Evolutionary conservation across 1,140 invertebrate species (phyloP), one percentile per base, ranked within the genome.

Genomic region (Mycetomoellerius zeteki): DNA sequence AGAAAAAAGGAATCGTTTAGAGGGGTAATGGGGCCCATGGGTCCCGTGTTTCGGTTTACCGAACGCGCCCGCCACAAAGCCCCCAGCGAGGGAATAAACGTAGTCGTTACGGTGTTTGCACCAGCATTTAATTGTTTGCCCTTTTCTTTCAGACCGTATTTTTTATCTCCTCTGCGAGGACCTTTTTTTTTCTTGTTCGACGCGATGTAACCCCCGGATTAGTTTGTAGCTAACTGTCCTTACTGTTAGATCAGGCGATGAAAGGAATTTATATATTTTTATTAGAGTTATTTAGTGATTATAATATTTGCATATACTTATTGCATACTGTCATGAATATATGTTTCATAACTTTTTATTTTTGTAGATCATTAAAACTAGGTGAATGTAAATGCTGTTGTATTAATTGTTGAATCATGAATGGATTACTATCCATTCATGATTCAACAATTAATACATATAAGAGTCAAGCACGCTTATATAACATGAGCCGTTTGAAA

Each of bases 1-100:
- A 65, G 50, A 69, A 85, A 71, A 78, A 89, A 88, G 73, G 69
- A 86, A 80, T 86, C 81, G 82, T 88, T 89, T 89, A 89, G 75
- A 69, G 58, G 64, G 82, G 86, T 88, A 87, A 88, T 80, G 58
- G 86, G 62, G 77, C 76, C 77, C 54, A 69, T 21, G 65, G 77
- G 30, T 52, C 84, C 50, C 52, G 58, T 52, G 85, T 54, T 67
- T 86, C 78, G 69, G 75, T 81, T 89, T 89, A 89, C 85, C 89
- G 82, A 85, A 89, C 60, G 62, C 81, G 37, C 64, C 72, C 52
- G 69, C 64, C 54, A 89, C 87, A 89, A 89, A 85, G 71, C 76
- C 84, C 64, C 27, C 27, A 60, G 47, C 37, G 6, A 58, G 50
- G 27, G 65, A 86, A 86, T 86, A 86, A 86, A 71, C 65, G 76